A percentile compares a stretch with the other conserved stretches of the same genome.
Conservation (phyloP, 1,140 invertebrate genomes). For the Drosophila pseudoobscura region DNA sequence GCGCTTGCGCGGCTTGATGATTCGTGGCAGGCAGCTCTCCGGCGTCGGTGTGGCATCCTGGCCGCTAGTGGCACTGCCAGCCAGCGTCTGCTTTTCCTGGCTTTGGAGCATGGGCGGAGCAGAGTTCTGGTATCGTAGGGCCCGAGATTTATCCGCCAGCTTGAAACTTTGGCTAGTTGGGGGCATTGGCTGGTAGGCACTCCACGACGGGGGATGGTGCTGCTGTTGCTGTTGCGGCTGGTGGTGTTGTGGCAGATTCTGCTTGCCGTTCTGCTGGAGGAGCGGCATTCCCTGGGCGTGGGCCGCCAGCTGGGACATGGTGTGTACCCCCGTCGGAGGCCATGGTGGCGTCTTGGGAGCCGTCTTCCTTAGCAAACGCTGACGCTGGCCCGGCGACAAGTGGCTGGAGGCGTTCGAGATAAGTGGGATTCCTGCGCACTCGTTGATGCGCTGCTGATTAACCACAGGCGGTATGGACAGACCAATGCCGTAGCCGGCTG, state of each 20-base stretch:
- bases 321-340: constrained; percentile 7
- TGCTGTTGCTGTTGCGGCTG: constrained; percentile 39
- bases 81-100: constrained; percentile 48
- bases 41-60: constrained; percentile 83
- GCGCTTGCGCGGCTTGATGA: constrained; percentile 94
- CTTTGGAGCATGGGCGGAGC: constrained; percentile 55
- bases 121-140: constrained; percentile 72
- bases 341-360: constrained; percentile 17
- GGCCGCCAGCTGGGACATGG: constrained; percentile 87
- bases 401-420: constrained; percentile 86
- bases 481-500: constrained; percentile 11
- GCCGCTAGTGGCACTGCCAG: neutral
- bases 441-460: constrained; percentile 77
- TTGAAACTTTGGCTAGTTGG: constrained; percentile 36
- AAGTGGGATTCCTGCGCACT: constrained; percentile 88
- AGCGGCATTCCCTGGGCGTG: constrained; percentile 91
- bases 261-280: constrained; percentile 84
- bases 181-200: constrained; percentile 53
- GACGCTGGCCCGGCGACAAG: constrained; percentile 63
- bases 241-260: constrained; percentile 85
- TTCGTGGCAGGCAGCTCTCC: constrained; percentile 91
- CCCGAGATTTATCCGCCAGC: constrained; percentile 59
- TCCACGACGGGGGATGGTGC: constrained; percentile 42
- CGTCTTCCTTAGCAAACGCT: constrained; percentile 68
- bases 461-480: constrained; percentile 35